These are phyloP conservation scores for Panopea generosa DNA, from an alignment of 2,888 invertebrate species.

Conservation along the genomic window DNA sequence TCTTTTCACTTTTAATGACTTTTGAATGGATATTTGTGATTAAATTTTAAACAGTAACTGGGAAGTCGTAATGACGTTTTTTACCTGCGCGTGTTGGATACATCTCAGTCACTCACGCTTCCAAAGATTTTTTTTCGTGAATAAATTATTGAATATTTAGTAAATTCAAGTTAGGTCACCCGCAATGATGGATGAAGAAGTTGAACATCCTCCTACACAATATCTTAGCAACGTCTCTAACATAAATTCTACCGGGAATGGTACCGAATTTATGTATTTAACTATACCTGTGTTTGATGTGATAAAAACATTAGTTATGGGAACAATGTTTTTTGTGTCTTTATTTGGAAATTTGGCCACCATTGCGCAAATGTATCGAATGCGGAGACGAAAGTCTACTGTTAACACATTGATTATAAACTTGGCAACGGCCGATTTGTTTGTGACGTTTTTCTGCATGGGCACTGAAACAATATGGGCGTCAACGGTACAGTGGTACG, in stretches of 20 bases:
- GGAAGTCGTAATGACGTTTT: too few species aligned
- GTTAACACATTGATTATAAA: slow-evolving; percentile 92
- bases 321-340: slow-evolving; percentile 90
- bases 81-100: too few species aligned
- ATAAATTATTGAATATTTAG: too few species aligned
- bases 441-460: slow-evolving; percentile 93
- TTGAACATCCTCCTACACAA: background rate
- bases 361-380: slow-evolving; percentile 90
- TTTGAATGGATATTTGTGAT: too few species aligned
- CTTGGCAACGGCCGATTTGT: slow-evolving; percentile 92
- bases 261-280: too few species aligned
- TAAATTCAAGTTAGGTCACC: too few species aligned
- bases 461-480: slow-evolving; percentile 93
- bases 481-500: slow-evolving; percentile 92
- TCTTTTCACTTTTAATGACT: too few species aligned
- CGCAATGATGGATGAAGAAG: background rate
- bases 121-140: too few species aligned
- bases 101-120: too few species aligned
- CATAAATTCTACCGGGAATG: background rate
- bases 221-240: background rate
- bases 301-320: slow-evolving; percentile 89
- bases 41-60: too few species aligned
- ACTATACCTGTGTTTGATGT: slow-evolving; percentile 89
- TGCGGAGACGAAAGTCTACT: slow-evolving; percentile 85
- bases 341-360: slow-evolving; percentile 92